Percentiles rank a stretch among this genome's conserved stretches.
Conservation (phyloP, 2,888 invertebrate species). For the Patella pellucida region DNA sequence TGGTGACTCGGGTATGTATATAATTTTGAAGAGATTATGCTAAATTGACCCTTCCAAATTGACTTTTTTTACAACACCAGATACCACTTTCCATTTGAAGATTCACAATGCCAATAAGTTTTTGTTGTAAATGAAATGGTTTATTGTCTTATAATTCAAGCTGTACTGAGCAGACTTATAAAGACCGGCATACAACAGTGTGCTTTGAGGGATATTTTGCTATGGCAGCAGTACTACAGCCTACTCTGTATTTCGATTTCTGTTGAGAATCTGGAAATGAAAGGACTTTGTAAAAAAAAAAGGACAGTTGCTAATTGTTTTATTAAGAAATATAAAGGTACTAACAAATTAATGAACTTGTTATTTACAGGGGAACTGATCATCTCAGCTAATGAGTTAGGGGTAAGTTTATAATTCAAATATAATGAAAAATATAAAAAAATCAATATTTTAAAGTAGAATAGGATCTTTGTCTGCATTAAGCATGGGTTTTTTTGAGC, state of each 20-base stretch:
- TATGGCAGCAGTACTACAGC: no score
- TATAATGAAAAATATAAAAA: no score
- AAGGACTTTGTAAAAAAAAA: neutral
- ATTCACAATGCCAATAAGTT: no score
- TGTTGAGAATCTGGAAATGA: neutral
- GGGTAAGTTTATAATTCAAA: slow-evolving; percentile 47
- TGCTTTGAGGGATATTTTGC: no score
- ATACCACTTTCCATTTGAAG: no score
- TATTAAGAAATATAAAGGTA: no score
- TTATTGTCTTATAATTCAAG: neutral
- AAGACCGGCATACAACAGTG: no score
- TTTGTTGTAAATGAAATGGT: neutral
- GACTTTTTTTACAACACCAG: no score
- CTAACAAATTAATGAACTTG: neutral
- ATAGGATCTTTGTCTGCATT: no score
- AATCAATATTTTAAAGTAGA: no score
- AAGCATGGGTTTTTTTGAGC: neutral
- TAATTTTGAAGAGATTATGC: neutral
- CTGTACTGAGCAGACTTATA: neutral
- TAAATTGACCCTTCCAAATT: no score
- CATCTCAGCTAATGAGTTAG: slow-evolving; percentile 58
- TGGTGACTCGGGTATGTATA: slow-evolving; percentile 64
- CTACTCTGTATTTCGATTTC: neutral
- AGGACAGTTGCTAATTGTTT: neutral
- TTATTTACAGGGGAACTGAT: slow-evolving; percentile 60